These are phyloP conservation scores for Melangyna quadrimaculata DNA, from an alignment of 2,888 invertebrate genomes.

Conservation along the genomic window DNA sequence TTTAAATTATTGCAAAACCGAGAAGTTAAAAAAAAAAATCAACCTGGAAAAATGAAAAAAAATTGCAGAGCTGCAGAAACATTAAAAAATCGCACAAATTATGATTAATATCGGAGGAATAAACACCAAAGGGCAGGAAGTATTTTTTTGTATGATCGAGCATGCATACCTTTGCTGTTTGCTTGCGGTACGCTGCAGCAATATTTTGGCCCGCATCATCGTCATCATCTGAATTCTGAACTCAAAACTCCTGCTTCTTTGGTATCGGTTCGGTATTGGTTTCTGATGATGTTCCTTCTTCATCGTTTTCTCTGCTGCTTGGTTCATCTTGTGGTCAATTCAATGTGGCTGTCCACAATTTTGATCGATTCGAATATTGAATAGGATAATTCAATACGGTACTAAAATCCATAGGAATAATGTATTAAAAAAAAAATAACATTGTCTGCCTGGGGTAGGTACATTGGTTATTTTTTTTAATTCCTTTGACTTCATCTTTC, in stretches of 20 bases:
- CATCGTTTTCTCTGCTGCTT: constrained; percentile 26
- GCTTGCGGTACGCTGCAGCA: background rate
- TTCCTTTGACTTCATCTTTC: background rate
- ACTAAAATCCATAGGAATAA: background rate
- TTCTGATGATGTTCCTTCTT: constrained; percentile 6
- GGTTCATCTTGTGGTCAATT: constrained; percentile 45
- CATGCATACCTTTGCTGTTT: constrained; percentile 6
- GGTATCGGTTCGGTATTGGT: constrained; percentile 14
- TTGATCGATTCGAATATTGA: constrained; percentile 73
- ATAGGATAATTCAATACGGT: constrained; percentile 50
- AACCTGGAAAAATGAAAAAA: constrained; percentile 21
- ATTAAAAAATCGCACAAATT: constrained; percentile 49
- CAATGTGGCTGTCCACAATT: constrained; percentile 63
- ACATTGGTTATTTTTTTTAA: background rate
- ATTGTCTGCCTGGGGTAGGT: constrained; percentile 28
- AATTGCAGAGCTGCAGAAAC: constrained; percentile 34
- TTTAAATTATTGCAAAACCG: constrained; percentile 43
- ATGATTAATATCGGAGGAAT: constrained; percentile 66
- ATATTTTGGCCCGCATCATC: constrained; percentile 8
- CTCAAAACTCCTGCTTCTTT: background rate
- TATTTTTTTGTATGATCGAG: constrained; percentile 39
- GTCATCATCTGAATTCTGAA: background rate
- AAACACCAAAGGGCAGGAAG: constrained; percentile 64
- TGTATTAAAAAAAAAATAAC: constrained; percentile 5
- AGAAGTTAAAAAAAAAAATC: constrained; percentile 3